Conservation (phyloP, 2,113 vertebrate species). For the Bothrops jararaca region DNA sequence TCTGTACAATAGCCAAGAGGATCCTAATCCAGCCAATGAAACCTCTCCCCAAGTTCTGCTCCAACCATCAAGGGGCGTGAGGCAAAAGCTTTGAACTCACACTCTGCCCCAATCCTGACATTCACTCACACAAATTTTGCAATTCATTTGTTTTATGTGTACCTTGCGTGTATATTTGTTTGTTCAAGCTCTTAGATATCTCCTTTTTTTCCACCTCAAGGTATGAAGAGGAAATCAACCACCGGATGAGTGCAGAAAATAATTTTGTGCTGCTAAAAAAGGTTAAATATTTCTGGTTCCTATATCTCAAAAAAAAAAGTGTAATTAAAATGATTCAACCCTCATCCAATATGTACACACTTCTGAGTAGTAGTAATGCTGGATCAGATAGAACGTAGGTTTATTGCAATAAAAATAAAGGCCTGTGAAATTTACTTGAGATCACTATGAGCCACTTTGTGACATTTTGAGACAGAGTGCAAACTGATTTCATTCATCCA, state of each 20-base stretch:
- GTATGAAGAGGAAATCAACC: slow-evolving; percentile 87
- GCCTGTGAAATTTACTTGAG: background rate
- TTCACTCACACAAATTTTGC: background rate
- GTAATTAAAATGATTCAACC: background rate
- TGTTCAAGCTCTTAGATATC: background rate
- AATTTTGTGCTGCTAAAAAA: slow-evolving; percentile 85
- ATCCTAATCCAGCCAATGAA: background rate
- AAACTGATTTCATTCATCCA: background rate
- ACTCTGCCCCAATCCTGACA: too few species aligned
- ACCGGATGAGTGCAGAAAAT: slow-evolving; percentile 76
- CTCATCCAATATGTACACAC: background rate
- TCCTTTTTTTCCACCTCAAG: slow-evolving; percentile 46
- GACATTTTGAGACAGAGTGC: background rate
- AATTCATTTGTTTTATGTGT: background rate
- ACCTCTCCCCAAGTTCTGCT: background rate
- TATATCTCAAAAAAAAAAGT: background rate
- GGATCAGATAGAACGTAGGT: background rate
- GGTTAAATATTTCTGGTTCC: slow-evolving; percentile 54
- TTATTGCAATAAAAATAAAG: background rate
- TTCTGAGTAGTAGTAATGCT: background rate
- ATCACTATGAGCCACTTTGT: background rate
- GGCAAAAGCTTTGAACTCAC: background rate
- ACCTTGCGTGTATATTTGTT: background rate
- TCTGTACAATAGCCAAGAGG: background rate
- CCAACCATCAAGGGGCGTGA: background rate